phyloP scores from a whole-genome alignment of 2,797 vertebrate species.

The Gadopsis marmoratus region DNA sequence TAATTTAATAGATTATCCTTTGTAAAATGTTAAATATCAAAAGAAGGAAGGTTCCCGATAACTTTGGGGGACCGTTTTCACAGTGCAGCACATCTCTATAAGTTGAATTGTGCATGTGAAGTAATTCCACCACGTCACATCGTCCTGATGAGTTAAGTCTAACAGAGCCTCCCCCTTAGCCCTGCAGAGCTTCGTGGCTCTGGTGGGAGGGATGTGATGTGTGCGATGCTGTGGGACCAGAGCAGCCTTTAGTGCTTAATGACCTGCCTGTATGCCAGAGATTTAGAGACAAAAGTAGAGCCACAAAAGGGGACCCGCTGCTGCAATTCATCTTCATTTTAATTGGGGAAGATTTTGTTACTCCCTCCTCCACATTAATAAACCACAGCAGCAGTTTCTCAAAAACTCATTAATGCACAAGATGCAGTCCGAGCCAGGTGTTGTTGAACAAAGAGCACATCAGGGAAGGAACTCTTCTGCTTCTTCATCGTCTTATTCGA shows the following conservation, averaged over 20 bases:
- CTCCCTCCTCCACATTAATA: slow-evolving; percentile 78
- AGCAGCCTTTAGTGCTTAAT: slow-evolving; percentile 65
- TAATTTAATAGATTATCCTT: neutral
- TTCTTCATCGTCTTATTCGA: neutral
- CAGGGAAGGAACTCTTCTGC: neutral
- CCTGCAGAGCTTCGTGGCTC: neutral
- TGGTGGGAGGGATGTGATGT: slow-evolving; percentile 13
- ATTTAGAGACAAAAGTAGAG: slow-evolving; percentile 58
- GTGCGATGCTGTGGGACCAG: slow-evolving; percentile 6
- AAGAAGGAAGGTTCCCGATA: neutral
- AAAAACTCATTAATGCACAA: slow-evolving; percentile 71
- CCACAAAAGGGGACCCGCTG: slow-evolving; percentile 49
- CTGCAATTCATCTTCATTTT: slow-evolving; percentile 81
- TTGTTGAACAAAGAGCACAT: slow-evolving; percentile 21
- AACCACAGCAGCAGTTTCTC: slow-evolving; percentile 70
- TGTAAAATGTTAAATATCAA: neutral
- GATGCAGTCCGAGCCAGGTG: slow-evolving; percentile 19
- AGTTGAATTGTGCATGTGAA: slow-evolving; percentile 12
- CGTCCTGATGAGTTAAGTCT: neutral
- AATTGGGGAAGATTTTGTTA: slow-evolving; percentile 84
- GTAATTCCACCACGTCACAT: slow-evolving; percentile 11
- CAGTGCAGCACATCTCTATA: neutral
- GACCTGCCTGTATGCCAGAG: slow-evolving; percentile 60
- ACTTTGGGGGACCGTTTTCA: neutral
- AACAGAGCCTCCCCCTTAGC: neutral